Evolutionary conservation across 2,113 vertebrate genomes (phyloP), one percentile per base, ranked within the genome.

Genomic region (Oncorhynchus kisutch): DNA sequence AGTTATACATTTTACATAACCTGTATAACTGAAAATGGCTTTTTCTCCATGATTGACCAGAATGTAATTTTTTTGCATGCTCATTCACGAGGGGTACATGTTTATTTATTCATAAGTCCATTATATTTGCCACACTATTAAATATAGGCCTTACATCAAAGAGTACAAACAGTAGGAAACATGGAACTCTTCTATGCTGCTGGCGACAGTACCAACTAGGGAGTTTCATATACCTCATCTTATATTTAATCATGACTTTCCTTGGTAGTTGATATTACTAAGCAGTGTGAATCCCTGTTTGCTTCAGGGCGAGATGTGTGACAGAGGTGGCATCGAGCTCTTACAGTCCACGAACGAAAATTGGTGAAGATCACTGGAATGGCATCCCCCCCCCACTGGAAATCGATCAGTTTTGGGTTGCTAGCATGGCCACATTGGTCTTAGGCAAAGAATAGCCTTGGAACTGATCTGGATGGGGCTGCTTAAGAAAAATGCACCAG

Each of bases 251-350:
- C 67, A 34, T 68, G 67, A 18, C 67, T 68, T 18, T 68, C 25
- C 29, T 68, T 68, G 29, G 67, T 20, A 29, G 67, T 68, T 16
- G 24, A 31, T 20, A 29, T 68, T 96, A 97, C 96, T 97, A 96
- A 96, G 95, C 95, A 95, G 95, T 97, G 94, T 97, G 95, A 96
- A 96, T 97, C 96, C 96, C 95, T 97, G 96, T 97, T 95, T 98
- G 96, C 96, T 97, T 96, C 96, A 97, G 96, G 96, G 96, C 95
- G 93, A 34, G 34, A 34, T 34, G 34, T 34, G 34, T 34, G 34
- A 34, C 34, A 34, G 34, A 34, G 6, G 34, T 34, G 34, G 34
- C 34, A 34, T 34, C 34, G 34, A 96, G 94, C 95, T 96, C 95
- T 96, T 95, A 96, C 95, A 93, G 92, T 95, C 94, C 93, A 95